Percentiles rank a stretch among this genome's conserved stretches.
phyloP scores from a whole-genome alignment of 2,888 invertebrate genomes.

The Coecobrya sp. region DNA sequence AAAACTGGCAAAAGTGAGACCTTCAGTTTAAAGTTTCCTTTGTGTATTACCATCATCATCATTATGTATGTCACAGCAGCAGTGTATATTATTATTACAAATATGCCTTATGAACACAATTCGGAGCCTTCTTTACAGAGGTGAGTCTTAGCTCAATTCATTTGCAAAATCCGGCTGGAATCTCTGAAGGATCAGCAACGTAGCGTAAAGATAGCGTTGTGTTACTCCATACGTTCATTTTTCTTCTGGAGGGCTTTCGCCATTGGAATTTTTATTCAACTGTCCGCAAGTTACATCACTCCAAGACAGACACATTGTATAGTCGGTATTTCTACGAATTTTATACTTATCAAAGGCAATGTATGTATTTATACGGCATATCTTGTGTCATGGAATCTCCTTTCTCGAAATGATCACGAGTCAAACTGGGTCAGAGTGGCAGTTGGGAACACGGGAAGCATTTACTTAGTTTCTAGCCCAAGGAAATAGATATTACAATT shows the following conservation, averaged over 20 bases:
- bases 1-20: not conserved
- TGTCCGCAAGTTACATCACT: not conserved
- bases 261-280: not conserved
- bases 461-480: slow-evolving; percentile 25
- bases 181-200: slow-evolving; percentile 38
- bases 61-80: not conserved
- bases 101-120: not conserved
- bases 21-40: slow-evolving; percentile 15
- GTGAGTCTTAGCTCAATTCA: slow-evolving; percentile 57
- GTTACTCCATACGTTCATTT: slow-evolving; percentile 5
- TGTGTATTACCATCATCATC: not conserved
- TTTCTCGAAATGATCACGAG: slow-evolving; percentile 3
- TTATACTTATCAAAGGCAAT: no score
- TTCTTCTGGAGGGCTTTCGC: slow-evolving; percentile 26
- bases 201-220: not conserved
- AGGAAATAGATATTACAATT: slow-evolving; percentile 19
- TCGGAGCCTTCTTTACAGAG: slow-evolving; percentile 11
- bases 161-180: slow-evolving; percentile 57
- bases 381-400: not conserved
- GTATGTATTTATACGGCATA: not conserved
- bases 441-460: slow-evolving; percentile 18
- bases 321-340: not conserved
- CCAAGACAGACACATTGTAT: not conserved
- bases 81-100: not conserved
- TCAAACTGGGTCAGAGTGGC: slow-evolving; percentile 19